phyloP scores from a whole-genome alignment of 2,113 vertebrate species.

The Danionella cerebrum region DNA sequence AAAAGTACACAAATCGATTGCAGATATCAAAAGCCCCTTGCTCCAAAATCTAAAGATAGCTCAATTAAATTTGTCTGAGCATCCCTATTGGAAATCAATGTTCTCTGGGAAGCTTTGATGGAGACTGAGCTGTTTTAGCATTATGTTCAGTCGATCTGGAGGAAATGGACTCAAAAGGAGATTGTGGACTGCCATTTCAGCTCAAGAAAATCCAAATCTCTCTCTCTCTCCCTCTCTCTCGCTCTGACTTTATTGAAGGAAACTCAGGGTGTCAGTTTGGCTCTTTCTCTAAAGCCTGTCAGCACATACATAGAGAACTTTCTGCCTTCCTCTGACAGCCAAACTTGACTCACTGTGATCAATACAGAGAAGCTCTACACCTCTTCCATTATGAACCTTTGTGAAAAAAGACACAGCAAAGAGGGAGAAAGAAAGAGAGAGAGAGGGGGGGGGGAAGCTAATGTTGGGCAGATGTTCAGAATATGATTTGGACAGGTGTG shows the following conservation, averaged over 20 bases:
- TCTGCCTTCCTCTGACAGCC: constrained; percentile 10
- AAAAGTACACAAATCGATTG: constrained; percentile 14
- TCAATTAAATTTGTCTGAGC: constrained; percentile 20
- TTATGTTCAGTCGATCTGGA: not conserved
- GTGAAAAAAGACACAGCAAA: not conserved
- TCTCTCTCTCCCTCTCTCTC: not conserved
- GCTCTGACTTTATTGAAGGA: not conserved
- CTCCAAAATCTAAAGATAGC: not conserved
- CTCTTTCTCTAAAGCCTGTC: not conserved
- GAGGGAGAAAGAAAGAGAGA: not conserved
- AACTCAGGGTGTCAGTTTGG: not conserved
- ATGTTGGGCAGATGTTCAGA: not conserved
- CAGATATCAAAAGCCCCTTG: constrained; percentile 15
- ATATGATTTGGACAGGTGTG: not conserved
- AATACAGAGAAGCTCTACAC: constrained; percentile 1
- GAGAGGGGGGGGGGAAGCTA: not conserved
- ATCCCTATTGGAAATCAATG: constrained; percentile 33
- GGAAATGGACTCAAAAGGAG: not conserved
- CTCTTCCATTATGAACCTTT: not conserved
- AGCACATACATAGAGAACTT: not conserved
- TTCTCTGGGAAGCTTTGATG: constrained; percentile 12
- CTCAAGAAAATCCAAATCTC: not conserved
- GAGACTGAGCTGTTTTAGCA: not conserved
- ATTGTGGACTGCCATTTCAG: constrained; percentile 8
- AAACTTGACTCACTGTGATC: constrained; percentile 13